Evolutionary conservation across 2,113 vertebrate genomes (phyloP), one percentile per base, ranked within the genome.

Genomic region (Centropristis striata): DNA sequence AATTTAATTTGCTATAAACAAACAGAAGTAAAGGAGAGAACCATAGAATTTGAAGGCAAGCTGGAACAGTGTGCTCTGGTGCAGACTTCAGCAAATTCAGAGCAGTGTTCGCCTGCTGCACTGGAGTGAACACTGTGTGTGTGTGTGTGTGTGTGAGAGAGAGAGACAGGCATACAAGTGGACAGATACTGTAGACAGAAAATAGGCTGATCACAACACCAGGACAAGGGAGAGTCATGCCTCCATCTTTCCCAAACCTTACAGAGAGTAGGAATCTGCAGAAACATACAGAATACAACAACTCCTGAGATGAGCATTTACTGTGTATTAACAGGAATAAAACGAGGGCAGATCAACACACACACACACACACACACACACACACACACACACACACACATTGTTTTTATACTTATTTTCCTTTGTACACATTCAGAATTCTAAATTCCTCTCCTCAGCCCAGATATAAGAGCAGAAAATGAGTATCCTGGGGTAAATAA

Each of bases 401-500:
- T 50, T 28, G 72, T 2, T 53, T 41, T 53, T 14, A 8, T 47
- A 37, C 60, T 61, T 54, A 23, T 71, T 69, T 58, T 61, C 7
- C 8, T 70, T 27, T 63, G 46, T 15, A 37, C 53, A 69, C 41
- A 46, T 21, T 51, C 42, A n/a, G 5, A 57, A 57, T 71, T 7
- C 11, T 57, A 15, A 70, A 60, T 47, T 41, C 9, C 27, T 53
- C 37, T 49, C 63, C 25, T 76, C 12, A 18, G 37, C 51, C 32
- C 53, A 57, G 68, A 63, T 68, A 75, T 71, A 41, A 81, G 61
- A 20, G 50, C 25, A 78, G 37, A 71, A 73, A 75, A 75, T 73
- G 14, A 76, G 63, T 78, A 53, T 81, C 86, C 76, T 53, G 83
- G 60, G 75, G 92, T 80, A 71, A 85, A 80, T 80, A 91, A 78